phyloP scores from a whole-genome alignment of 2,113 vertebrate species.

The Micromys minutus region DNA sequence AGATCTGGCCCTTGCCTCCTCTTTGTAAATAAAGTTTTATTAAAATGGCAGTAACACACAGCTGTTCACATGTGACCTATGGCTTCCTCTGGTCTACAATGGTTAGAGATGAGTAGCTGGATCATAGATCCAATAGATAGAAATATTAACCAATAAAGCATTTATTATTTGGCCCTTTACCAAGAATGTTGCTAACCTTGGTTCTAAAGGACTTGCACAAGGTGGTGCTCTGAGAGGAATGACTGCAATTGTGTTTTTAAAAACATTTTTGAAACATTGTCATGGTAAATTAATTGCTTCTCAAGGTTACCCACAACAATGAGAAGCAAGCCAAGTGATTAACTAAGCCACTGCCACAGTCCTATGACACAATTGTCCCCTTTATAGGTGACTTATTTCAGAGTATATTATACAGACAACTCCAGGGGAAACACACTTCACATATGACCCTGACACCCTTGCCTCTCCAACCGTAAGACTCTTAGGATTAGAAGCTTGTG shows the following conservation, averaged over 20 bases:
- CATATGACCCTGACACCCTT: background rate
- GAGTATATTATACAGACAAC: background rate
- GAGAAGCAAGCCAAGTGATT: conserved; percentile 63
- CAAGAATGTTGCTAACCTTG: background rate
- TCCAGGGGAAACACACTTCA: background rate
- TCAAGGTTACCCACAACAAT: conserved; percentile 57
- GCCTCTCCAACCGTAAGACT: background rate
- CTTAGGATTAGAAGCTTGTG: background rate
- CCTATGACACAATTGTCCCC: conserved; percentile 27
- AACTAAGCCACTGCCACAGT: conserved; percentile 42
- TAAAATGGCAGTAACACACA: background rate
- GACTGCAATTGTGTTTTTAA: background rate
- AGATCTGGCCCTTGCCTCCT: background rate
- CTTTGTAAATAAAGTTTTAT: conserved; percentile 61
- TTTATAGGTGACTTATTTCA: background rate
- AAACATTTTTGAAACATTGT: conserved; percentile 21
- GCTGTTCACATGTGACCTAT: background rate
- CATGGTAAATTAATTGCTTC: conserved; percentile 54
- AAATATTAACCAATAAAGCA: conserved; percentile 34
- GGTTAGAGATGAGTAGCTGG: background rate
- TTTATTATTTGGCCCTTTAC: background rate
- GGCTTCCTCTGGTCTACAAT: background rate
- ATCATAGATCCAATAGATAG: background rate
- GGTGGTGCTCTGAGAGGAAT: conserved; percentile 6
- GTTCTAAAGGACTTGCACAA: background rate